A percentile compares a stretch with the other conserved stretches of the same genome.
Conservation (phyloP, 2,888 invertebrate genomes). For the Polymixis lichenea region DNA sequence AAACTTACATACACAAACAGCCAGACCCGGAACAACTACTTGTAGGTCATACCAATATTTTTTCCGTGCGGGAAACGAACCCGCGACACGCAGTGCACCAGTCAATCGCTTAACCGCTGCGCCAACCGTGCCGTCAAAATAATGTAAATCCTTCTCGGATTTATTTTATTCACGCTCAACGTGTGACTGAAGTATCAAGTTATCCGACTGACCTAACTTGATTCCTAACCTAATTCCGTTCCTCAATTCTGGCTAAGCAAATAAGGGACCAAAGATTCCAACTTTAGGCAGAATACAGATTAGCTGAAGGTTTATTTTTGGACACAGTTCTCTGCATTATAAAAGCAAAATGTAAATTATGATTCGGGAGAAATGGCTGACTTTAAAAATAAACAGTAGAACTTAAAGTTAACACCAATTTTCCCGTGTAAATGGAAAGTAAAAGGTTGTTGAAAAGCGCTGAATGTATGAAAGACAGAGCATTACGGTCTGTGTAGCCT, state of each 20-base stretch:
- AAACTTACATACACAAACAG: too few relatives aligned
- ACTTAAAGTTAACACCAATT: slow-evolving; percentile 36
- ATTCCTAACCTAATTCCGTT: slow-evolving; percentile 39
- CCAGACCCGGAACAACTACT: too few relatives aligned
- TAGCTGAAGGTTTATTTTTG: slow-evolving; percentile 21
- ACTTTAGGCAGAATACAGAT: slow-evolving; percentile 33
- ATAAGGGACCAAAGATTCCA: slow-evolving; percentile 19
- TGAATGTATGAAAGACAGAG: slow-evolving; percentile 59
- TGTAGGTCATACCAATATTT: too few relatives aligned
- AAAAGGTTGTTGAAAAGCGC: slow-evolving; percentile 52
- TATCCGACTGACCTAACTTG: slow-evolving; percentile 22
- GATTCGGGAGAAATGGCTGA: slow-evolving; percentile 41
- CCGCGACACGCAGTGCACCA: too few relatives aligned
- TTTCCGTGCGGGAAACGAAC: too few relatives aligned
- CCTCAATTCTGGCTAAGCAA: slow-evolving; percentile 35
- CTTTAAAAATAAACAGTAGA: slow-evolving; percentile 36
- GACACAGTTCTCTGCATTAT: slow-evolving; percentile 5
- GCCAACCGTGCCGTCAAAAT: too few relatives aligned
- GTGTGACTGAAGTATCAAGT: slow-evolving; percentile 29
- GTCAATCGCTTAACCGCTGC: too few relatives aligned
- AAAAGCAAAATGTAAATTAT: slow-evolving; percentile 30
- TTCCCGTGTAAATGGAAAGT: slow-evolving; percentile 42
- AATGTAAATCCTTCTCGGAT: slow-evolving; percentile 38
- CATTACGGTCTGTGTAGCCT: slow-evolving; percentile 65
- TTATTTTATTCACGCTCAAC: slow-evolving; percentile 44